Base-by-base conservation (phyloP, 2,888 invertebrate genomes). In the Diarsia dahlii region DNA sequence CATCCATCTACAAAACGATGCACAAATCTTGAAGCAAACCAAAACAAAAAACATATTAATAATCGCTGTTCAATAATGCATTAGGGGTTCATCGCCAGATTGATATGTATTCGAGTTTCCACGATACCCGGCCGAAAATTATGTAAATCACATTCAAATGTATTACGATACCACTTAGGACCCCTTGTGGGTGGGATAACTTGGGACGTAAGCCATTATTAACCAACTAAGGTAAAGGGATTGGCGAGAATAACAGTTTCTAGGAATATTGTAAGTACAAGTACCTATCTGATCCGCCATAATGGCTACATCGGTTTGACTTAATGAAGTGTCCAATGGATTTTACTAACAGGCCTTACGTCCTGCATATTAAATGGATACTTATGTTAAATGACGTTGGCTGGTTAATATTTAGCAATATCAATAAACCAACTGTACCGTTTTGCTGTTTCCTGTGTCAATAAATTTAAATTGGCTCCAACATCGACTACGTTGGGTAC, bases 111-210 rank as follows among this genome's bases (percentile, higher is more conserved):
- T 81, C 63, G 20, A 63, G 80, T 74, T 83, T 73, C 39, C 64
- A n/a, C 39, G 58, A 45, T 65, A 60, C 34, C 52, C 23, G 64
- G 48, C 71, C 63, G 56, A 74, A 73, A 72, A 81, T 81, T 84
- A 84, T 84, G 84, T 78, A 74, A 74, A 83, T 84, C 20, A 62
- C 28, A 83, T 84, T 84, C 78, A 78, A 82, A 82, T 82, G 52
- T 75, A 84, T 74, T 65, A 52, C 66, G 15, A 62, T 72, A 72
- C 54, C 62, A 28, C 68, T 72, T 69, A 62, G 60, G 69, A 67
- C 78, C 69, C 73, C 50, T 69, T 60, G 28, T n/a, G 34, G n/a
- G 50, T 52, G 15, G 70, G 60, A 65, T 70, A 71, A 48, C 45
- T 65, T 56, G 20, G n/a, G 45, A 52, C 23, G 60, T 62, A 52